phyloP scores from a whole-genome alignment of 2,797 vertebrate genomes.

The Ficedula albicollis region DNA sequence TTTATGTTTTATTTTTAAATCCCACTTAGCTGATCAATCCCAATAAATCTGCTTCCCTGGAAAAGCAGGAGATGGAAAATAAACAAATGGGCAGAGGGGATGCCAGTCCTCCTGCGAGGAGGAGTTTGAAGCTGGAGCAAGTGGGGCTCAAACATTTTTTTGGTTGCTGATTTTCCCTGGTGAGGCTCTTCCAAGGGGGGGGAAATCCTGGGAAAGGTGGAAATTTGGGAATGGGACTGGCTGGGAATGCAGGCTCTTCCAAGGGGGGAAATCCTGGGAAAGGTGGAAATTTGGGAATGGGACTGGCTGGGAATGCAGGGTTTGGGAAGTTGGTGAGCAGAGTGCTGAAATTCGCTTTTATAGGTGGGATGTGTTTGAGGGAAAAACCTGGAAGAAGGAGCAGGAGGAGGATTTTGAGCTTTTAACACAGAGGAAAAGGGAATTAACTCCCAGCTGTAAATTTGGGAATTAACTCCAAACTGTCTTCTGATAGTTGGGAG shows the following conservation, averaged over 20 bases:
- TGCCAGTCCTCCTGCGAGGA: background rate
- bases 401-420: background rate
- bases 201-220: background rate
- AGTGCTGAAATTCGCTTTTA: fast-evolving
- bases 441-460: too few relatives aligned
- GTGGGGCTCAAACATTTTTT: too few relatives aligned
- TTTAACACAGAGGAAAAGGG: background rate
- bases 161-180: background rate
- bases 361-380: background rate
- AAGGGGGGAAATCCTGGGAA: background rate
- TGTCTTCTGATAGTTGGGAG: background rate
- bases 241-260: background rate
- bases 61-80: background rate
- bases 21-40: fast-evolving
- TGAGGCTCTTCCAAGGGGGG: background rate
- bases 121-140: background rate
- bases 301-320: background rate
- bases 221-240: too few relatives aligned
- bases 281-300: background rate
- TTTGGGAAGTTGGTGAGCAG: background rate
- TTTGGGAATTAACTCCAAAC: too few relatives aligned
- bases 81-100: too few relatives aligned
- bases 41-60: background rate
- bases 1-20: background rate
- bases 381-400: fast-evolving